Conservation (phyloP, 2,888 invertebrate genomes). For the Operophtera brumata region DNA sequence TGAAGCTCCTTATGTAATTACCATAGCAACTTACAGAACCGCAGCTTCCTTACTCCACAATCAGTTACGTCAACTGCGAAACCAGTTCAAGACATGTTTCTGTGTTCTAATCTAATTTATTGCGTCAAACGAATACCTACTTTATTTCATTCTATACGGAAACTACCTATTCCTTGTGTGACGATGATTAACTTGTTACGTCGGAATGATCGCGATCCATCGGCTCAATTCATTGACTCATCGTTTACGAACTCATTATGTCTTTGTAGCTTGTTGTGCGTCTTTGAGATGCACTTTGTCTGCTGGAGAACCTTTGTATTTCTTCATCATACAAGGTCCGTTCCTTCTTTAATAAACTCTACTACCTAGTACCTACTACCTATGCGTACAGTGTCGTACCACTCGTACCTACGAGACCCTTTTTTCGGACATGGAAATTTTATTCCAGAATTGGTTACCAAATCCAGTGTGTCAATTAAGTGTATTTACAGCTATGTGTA, state of each 20-base stretch:
- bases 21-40: background rate
- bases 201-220: background rate
- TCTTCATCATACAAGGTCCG: background rate
- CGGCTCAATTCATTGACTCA: conserved; percentile 5
- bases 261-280: background rate
- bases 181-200: background rate
- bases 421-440: no score
- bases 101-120: background rate
- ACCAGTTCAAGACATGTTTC: background rate
- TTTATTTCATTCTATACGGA: background rate
- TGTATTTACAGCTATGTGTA: no score
- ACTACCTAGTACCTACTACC: no score
- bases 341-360: background rate
- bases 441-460: no score
- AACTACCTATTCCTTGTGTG: conserved; percentile 5
- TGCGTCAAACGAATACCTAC: background rate
- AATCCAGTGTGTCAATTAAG: no score
- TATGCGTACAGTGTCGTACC: no score
- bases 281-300: conserved; percentile 1
- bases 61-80: background rate
- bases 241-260: conserved; percentile 3
- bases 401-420: no score
- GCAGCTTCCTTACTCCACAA: background rate
- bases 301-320: background rate
- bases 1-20: no score